phyloP scores from a whole-genome alignment of 2,797 vertebrate genomes.

The Paguma larvata region DNA sequence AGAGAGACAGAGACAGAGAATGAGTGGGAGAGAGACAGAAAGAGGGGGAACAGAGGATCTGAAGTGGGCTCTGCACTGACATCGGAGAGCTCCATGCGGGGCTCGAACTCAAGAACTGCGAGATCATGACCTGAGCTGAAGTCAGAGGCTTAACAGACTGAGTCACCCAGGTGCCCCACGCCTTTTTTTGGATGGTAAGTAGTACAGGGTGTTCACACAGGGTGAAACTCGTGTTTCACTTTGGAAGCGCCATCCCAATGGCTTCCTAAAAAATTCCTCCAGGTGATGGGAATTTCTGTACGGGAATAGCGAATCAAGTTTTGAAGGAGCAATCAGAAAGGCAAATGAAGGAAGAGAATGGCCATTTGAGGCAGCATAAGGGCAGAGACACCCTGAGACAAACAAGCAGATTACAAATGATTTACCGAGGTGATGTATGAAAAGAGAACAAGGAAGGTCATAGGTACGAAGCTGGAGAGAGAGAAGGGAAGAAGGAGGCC shows the following conservation, averaged over 20 bases:
- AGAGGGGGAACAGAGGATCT: no score
- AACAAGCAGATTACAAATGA: neutral
- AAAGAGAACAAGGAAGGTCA: neutral
- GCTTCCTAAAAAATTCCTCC: neutral
- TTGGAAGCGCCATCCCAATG: neutral
- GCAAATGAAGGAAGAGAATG: neutral
- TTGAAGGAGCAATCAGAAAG: neutral
- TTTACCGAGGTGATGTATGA: neutral
- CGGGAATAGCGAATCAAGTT: neutral
- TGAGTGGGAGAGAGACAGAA: no score
- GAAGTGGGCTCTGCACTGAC: no score
- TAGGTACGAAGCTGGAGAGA: neutral
- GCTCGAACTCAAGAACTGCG: no score
- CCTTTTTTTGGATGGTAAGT: neutral
- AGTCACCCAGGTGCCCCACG: no score
- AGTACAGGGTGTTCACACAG: neutral
- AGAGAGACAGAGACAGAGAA: no score
- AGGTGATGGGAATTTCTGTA: neutral
- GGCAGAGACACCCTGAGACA: neutral
- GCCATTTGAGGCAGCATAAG: neutral
- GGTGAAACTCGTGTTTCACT: neutral
- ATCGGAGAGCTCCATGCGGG: no score
- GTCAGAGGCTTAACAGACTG: no score
- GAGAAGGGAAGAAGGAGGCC: neutral
- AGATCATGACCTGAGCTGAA: no score